Base-by-base conservation (phyloP, 1,140 invertebrate genomes). In the Drosophila mauritiana region DNA sequence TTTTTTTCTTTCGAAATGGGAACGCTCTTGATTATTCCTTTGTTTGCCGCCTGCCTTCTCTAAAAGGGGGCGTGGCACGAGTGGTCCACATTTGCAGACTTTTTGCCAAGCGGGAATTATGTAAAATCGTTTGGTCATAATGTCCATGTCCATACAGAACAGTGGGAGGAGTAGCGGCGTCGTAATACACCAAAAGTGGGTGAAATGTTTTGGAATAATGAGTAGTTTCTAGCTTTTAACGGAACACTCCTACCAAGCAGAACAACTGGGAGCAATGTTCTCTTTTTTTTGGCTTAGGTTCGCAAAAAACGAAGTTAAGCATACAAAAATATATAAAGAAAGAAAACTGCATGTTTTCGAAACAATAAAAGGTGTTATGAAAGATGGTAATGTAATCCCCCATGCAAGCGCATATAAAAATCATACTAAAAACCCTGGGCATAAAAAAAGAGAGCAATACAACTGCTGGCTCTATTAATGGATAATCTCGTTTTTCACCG, bases 11-110 rank as follows among this genome's bases (percentile, higher is more conserved):
- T 34, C 6, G 1, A 52, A 68, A 65, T 65, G 36, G 22, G 64
- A 65, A 45, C 64, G 64, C 51, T 48, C 65, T 70, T 70, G 51
- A 70, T 70, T 57, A 70, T 70, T 70, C 67, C 52, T 57, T 48
- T 65, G 42, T 45, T 25, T 25, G n/a, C 12, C 17, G 20, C n/a
- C 20, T 10, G 51, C 20, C n/a, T 42, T 17, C 48, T n/a, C 40
- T 42, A 27, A 37, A 34, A 46, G 36, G 49, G 45, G 67, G 65
- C 27, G 67, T 69, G 59, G 12, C 63, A 2, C 31, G 7, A 27
- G 34, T 69, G 67, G 25, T 68, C 68, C 52, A 70, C 54, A 70
- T 70, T 48, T 49, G 20, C 53, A 36, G 64, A 70, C 43, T 22
- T 68, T 39, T 54, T 31, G 40, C 63, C 45, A 31, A 45, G 25